Evolutionary conservation across 2,797 vertebrate genomes (phyloP).

Genomic region (Microhierax caerulescens): DNA sequence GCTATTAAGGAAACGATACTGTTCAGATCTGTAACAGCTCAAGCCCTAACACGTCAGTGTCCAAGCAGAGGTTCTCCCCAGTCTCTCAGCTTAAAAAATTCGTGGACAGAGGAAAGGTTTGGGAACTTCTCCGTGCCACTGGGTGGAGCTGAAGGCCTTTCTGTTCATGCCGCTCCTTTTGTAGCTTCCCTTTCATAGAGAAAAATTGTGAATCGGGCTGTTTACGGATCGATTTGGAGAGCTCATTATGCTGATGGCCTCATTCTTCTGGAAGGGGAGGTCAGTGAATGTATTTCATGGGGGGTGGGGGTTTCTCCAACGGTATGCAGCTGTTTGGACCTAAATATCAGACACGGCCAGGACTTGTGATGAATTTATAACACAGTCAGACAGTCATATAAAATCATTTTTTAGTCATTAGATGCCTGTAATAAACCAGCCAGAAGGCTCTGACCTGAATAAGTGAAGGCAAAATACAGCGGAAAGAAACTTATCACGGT

Average conservation of each 20-base stretch:
- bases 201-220: neutral
- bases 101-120: accelerated
- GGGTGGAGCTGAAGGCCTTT: slow-evolving; percentile 46
- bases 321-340: neutral
- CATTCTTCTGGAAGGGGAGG: neutral
- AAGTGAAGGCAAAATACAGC: neutral
- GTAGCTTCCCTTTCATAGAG: accelerated
- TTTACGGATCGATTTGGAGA: neutral
- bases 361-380: neutral
- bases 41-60: neutral
- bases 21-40: neutral
- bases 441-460: neutral
- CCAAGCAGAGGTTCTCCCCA: neutral
- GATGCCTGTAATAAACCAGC: neutral
- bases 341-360: neutral
- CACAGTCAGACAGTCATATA: neutral
- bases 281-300: neutral
- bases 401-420: neutral
- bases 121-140: neutral
- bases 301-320: neutral
- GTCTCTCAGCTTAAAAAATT: neutral
- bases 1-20: neutral
- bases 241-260: neutral
- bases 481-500: neutral
- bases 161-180: neutral